A percentile compares a stretch with the other conserved stretches of the same genome.
Conservation (phyloP, 2,113 vertebrate species). For the Uria lomvia region DNA sequence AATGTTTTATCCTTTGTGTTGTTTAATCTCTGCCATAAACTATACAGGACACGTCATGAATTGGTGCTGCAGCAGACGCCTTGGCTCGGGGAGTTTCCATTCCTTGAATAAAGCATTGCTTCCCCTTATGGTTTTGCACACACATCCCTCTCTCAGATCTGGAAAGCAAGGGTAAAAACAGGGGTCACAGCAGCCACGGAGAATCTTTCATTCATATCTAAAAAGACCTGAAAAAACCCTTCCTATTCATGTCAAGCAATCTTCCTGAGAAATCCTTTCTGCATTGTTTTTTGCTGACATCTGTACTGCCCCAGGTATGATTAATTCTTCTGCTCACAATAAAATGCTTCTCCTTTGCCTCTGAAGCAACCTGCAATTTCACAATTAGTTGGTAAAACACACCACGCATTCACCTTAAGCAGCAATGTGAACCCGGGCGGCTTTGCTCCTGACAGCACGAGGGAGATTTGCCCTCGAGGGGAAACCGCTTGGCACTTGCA, state of each 20-base stretch:
- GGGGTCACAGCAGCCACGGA: neutral
- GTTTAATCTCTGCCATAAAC: constrained; percentile 53
- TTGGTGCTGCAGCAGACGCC: neutral
- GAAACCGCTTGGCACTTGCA: constrained; percentile 2
- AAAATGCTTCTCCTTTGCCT: constrained; percentile 58
- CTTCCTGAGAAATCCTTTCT: constrained; percentile 59
- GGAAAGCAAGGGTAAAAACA: neutral
- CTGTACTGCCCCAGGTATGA: constrained; percentile 64
- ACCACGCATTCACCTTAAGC: constrained; percentile 38
- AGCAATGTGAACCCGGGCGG: constrained; percentile 2
- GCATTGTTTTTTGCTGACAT: constrained; percentile 65
- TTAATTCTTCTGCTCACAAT: constrained; percentile 66
- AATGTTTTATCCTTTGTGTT: constrained; percentile 47
- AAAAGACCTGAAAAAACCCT: constrained; percentile 24
- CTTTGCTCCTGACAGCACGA: constrained; percentile 31
- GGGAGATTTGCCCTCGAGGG: constrained; percentile 53
- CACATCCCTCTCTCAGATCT: neutral
- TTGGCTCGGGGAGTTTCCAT: neutral
- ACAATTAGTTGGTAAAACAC: constrained; percentile 58
- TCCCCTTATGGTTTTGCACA: neutral
- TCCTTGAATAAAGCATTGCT: neutral
- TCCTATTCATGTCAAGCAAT: constrained; percentile 36
- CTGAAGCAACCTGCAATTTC: constrained; percentile 57
- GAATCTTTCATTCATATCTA: constrained; percentile 21
- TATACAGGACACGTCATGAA: neutral